Percentiles rank a stretch among this genome's conserved stretches.
Evolutionary conservation across 30 jellyfish, hydroid and myxozoan genomes (phyloP).

Genomic region (Nemopilema nomurai): DNA sequence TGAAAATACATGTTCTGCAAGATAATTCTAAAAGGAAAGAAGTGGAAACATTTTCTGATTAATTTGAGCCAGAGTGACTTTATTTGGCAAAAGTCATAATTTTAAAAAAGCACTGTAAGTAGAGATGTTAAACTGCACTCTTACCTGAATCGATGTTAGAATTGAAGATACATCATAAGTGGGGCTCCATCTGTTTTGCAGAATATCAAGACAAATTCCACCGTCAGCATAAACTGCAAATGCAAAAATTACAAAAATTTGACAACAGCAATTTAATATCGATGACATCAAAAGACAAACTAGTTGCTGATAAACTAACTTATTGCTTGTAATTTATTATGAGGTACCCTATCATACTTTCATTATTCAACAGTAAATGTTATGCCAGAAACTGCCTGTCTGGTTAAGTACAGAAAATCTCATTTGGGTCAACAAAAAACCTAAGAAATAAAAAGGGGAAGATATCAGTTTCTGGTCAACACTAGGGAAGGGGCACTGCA

Average conservation of each 20-base stretch:
- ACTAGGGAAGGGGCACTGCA: neutral
- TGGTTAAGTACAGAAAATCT: neutral
- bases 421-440: neutral
- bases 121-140: neutral
- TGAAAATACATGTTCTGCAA: too few species aligned
- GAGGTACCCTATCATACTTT: too few species aligned
- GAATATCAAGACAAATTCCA: slow-evolving; percentile 90
- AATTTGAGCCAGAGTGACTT: too few species aligned
- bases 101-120: neutral
- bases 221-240: slow-evolving; percentile 94
- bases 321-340: too few species aligned
- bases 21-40: too few species aligned
- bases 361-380: neutral
- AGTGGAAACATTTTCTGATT: too few species aligned
- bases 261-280: neutral
- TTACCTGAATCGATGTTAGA: slow-evolving; percentile 90
- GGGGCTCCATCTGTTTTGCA: slow-evolving; percentile 97
- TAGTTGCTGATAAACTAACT: too few species aligned
- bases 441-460: neutral
- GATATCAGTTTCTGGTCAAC: neutral
- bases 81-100: too few species aligned
- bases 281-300: neutral
- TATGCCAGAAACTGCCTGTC: neutral
- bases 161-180: slow-evolving; percentile 94
- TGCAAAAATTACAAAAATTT: neutral